Conservation (phyloP, 2,888 invertebrate species). For the Ichneumon xanthorius region DNA sequence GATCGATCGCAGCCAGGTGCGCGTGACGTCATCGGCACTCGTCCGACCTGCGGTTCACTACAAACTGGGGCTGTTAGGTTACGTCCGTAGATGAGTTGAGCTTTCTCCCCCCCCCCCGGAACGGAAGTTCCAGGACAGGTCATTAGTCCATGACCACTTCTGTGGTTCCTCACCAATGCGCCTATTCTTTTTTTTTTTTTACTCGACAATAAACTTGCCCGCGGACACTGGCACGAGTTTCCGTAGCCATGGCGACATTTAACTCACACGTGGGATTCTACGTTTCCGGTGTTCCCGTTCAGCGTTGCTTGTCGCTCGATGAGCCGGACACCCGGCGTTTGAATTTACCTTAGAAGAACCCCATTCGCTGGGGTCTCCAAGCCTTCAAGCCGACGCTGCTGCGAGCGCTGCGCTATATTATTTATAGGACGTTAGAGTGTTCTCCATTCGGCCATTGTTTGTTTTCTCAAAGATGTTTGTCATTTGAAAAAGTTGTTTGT, state of each 20-base stretch:
- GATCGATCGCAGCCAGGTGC: slow-evolving; percentile 50
- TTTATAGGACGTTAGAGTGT: too few species aligned
- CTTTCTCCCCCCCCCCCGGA: slow-evolving; percentile 21
- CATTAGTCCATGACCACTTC: slow-evolving; percentile 49
- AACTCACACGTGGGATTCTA: background rate
- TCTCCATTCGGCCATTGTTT: background rate
- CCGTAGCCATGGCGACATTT: slow-evolving; percentile 60
- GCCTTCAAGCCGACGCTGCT: slow-evolving; percentile 22
- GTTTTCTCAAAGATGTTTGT: background rate
- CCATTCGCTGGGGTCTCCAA: background rate
- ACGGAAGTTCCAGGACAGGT: slow-evolving; percentile 12
- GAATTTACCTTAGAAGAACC: slow-evolving; percentile 32
- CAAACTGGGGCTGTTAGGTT: background rate
- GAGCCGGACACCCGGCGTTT: background rate
- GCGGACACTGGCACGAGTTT: slow-evolving; percentile 44
- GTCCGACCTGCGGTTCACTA: background rate
- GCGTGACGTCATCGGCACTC: slow-evolving; percentile 10
- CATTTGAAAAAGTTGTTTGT: background rate
- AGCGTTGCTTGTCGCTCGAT: slow-evolving; percentile 1
- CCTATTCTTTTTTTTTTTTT: slow-evolving; percentile 15
- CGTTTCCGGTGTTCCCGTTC: background rate
- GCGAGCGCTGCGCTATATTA: background rate
- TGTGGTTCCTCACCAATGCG: slow-evolving; percentile 14
- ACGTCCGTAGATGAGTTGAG: slow-evolving; percentile 26
- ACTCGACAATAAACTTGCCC: slow-evolving; percentile 20